Conservation (phyloP, 2,797 vertebrate genomes). For the Euphonia xanthogaster region DNA sequence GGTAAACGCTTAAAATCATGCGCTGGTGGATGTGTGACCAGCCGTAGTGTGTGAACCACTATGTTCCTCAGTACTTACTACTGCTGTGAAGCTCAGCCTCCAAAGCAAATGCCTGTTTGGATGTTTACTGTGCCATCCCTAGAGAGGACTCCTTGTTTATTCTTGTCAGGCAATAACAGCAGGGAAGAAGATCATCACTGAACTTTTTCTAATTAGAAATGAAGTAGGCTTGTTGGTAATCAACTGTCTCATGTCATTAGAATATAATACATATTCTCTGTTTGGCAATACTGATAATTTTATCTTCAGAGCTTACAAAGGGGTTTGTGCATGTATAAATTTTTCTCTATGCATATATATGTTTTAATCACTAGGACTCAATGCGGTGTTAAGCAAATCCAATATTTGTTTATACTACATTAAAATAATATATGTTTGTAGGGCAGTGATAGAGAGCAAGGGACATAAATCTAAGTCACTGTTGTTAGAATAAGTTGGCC, state of each 20-base stretch:
- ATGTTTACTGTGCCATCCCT: background rate
- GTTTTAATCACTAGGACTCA: conserved; percentile 7
- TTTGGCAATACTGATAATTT: conserved; percentile 47
- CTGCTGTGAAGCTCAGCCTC: background rate
- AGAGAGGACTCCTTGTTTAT: background rate
- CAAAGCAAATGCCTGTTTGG: background rate
- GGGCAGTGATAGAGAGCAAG: background rate
- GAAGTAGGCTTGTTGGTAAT: conserved; percentile 36
- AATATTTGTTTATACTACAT: conserved; percentile 30
- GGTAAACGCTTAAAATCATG: background rate
- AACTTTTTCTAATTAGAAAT: conserved; percentile 55
- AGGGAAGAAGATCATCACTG: background rate
- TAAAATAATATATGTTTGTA: conserved; percentile 49
- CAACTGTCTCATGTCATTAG: conserved; percentile 26
- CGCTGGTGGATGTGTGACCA: background rate
- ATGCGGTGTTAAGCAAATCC: conserved; percentile 23
- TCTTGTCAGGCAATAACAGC: conserved; percentile 41
- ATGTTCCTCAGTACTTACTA: background rate
- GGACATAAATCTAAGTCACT: background rate
- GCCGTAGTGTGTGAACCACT: background rate
- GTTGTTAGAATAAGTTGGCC: background rate
- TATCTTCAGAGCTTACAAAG: conserved; percentile 12
- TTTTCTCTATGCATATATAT: background rate
- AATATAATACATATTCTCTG: conserved; percentile 16
- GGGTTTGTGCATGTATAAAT: background rate